phyloP scores from a whole-genome alignment of 2,888 invertebrate species.

The Drosophila nr. medialis region DNA sequence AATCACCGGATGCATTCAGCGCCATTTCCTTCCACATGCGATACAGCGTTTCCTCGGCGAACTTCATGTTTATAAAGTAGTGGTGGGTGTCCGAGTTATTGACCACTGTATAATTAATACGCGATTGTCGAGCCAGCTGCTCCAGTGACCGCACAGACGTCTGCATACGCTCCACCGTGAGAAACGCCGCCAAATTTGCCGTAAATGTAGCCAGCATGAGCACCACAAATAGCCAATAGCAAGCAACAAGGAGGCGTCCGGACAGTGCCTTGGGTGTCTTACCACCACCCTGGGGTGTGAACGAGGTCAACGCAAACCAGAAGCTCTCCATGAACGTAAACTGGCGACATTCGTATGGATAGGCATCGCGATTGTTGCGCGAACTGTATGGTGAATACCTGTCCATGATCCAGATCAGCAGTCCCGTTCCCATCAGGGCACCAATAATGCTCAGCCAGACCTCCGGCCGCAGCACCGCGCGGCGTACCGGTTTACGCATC shows the following conservation, averaged over 20 bases:
- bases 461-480: constrained; percentile 93
- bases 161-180: constrained; percentile 96
- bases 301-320: constrained; percentile 97
- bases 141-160: constrained; percentile 95
- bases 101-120: constrained; percentile 95
- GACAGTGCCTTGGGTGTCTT: constrained; percentile 95
- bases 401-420: constrained; percentile 95
- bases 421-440: constrained; percentile 91
- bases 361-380: constrained; percentile 91
- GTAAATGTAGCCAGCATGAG: constrained; percentile 96
- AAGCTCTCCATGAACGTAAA: constrained; percentile 96
- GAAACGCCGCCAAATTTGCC: constrained; percentile 91
- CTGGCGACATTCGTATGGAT: constrained; percentile 92
- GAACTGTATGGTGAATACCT: constrained; percentile 96
- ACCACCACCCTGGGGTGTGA: constrained; percentile 96
- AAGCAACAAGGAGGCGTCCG: constrained; percentile 93
- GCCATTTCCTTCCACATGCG: constrained; percentile 96
- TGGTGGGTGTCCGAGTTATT: constrained; percentile 90
- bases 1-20: constrained; percentile 91
- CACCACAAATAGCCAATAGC: constrained; percentile 96
- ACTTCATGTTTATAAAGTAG: constrained; percentile 96
- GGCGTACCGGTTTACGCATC: constrained; percentile 92
- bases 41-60: constrained; percentile 94
- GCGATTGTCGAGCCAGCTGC: constrained; percentile 93
- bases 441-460: constrained; percentile 96